Base-by-base conservation (phyloP, 2,888 invertebrate species). In the Lamproptera curius region DNA sequence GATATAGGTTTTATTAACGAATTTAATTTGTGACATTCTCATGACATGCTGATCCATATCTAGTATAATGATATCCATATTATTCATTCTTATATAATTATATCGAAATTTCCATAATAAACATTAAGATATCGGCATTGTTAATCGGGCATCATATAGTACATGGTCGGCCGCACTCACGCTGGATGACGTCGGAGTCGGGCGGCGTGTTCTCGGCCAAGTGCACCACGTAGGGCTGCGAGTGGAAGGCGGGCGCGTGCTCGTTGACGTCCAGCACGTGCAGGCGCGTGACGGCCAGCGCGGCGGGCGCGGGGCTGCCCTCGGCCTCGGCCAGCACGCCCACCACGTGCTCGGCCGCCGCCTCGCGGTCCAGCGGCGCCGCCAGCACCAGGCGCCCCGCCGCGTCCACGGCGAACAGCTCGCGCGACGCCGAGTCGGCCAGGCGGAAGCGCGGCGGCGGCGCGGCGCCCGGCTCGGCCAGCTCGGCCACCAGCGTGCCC, bases 251-350 rank as follows among this genome's bases (percentile, higher is more conserved):
- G 0, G 97, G 97, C 42, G 92, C 91, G 76, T 97, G 95, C 76
- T 97, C 97, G 77, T 98, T 97, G 57, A 94, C 94, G 75, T 97
- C 97, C 54, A 94, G 89, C 50, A 97, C 93, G 78, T 94, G 93
- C 46, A 97, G 86, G 3, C 90, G 89, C 51, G 97, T 92, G 76
- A 92, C 91, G 13, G 92, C 90, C 58, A 94, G 84, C 8, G 91
- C 90, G 14, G 92, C 93, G 1, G 94, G 94, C 69, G 94, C 71
- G 31, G 76, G 73, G 53, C 71, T 65, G 52, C 72, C 79, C 20
- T 56, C 26, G 48, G 70, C 75, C 57, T 80, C 84, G 51, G 74
- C 82, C 28, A 85, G 72, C 15, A 85, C 65, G 1, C 83, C 82
- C 79, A 59, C 42, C 45, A 92, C 71, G 72, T 95, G 93, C 1